Evolutionary conservation across 2,797 vertebrate genomes (phyloP), one percentile per base, ranked within the genome.

Genomic region (Spizella passerina): DNA sequence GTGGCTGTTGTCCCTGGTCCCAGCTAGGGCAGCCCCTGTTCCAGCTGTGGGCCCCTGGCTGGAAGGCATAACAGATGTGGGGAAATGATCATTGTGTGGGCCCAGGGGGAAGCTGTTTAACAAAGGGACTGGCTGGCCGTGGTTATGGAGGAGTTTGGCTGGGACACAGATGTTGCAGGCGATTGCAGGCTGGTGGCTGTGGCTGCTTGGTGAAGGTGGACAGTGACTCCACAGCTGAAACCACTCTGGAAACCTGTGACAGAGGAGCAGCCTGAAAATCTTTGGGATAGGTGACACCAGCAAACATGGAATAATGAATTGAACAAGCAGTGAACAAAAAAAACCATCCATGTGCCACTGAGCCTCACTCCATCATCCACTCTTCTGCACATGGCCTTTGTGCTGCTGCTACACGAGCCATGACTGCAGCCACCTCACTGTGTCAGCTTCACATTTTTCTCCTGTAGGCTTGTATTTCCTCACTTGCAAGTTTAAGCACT

Each of bases 301-400:
- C 53, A 50, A 60, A 7, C 20, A 17, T 20, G 16, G 75, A 70
- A 66, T 65, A 93, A 59, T 17, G 5, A 43, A 47, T 8, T 36
- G 71, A 82, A 70, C 9, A 32, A 78, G 19, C 15, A 0, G 0
- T 18, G 22, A 41, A 12, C 7, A 56, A n/a, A 66, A n/a, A 32
- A 9, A 17, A 17, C 0, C 14, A 34, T 7, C 5, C 9, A 3
- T 0, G 0, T 88, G n/a, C 34, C 41, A 55, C 38, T 61, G 71
- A 93, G 64, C 29, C 18, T 73, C 46, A 16, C 22, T 53, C 70
- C 6, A 24, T 56, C n/a, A 26, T 57, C 55, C 14, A 4, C 34
- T 70, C 34, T 53, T 71, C 8, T 85, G 78, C 46, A 70, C 27
- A 49, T 4, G 3, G 36, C 43, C 27, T 59, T 68, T 56, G n/a